These are phyloP conservation scores for Halictus quadricinctus DNA, from an alignment of 2,888 invertebrate genomes.

Conservation along the genomic window DNA sequence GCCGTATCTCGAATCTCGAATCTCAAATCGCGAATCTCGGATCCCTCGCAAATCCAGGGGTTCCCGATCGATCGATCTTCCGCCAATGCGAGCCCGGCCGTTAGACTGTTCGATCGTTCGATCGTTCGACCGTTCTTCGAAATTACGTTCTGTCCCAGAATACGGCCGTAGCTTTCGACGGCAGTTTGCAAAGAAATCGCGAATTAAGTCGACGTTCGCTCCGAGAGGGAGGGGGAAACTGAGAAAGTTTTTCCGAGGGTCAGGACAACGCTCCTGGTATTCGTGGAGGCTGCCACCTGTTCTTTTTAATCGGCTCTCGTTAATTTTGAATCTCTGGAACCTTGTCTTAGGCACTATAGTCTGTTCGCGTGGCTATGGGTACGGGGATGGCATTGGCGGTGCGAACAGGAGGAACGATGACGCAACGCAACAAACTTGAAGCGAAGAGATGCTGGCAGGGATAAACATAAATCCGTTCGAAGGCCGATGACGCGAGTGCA, in stretches of 20 bases:
- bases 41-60: slow-evolving; percentile 22
- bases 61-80: slow-evolving; percentile 30
- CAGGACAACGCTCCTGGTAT: neutral
- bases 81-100: neutral
- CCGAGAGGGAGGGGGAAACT: neutral
- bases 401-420: neutral
- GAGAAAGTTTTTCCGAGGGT: slow-evolving; percentile 19
- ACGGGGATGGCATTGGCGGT: neutral
- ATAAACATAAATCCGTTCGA: slow-evolving; percentile 36
- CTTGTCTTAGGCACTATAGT: too few relatives aligned
- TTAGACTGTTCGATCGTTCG: neutral
- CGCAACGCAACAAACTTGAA: slow-evolving; percentile 39
- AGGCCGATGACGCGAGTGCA: slow-evolving; percentile 44
- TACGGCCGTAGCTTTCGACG: neutral
- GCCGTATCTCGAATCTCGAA: slow-evolving; percentile 10
- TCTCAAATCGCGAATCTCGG: neutral
- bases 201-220: slow-evolving; percentile 46
- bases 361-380: neutral
- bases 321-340: too few relatives aligned
- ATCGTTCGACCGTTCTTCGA: slow-evolving; percentile 10
- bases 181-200: slow-evolving; percentile 47
- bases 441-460: neutral
- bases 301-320: neutral
- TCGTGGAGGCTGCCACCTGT: neutral
- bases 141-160: slow-evolving; percentile 31